These are phyloP conservation scores for Pygocentrus nattereri DNA, from an alignment of 2,797 vertebrate genomes.

Conservation along the genomic window DNA sequence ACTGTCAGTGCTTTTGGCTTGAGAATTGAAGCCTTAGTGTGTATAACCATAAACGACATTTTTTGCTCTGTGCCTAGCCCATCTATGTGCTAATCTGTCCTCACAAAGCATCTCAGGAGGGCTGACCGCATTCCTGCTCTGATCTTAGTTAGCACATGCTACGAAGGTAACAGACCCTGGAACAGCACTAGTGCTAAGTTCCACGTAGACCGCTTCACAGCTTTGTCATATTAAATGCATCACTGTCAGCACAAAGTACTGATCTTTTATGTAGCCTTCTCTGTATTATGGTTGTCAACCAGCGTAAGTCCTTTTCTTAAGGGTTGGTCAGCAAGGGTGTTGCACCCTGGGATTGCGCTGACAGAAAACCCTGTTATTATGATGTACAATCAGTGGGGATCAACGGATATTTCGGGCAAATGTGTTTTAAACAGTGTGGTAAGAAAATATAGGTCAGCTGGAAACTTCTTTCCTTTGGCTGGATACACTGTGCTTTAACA, in stretches of 20 bases:
- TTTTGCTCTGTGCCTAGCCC: neutral
- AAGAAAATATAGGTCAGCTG: constrained; percentile 77
- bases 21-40: neutral
- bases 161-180: neutral
- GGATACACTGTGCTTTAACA: constrained; percentile 70
- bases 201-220: neutral
- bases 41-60: neutral
- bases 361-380: constrained; percentile 72
- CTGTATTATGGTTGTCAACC: neutral
- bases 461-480: constrained; percentile 71
- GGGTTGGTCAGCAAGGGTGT: constrained; percentile 65
- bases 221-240: neutral
- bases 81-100: neutral
- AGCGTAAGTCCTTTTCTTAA: constrained; percentile 52
- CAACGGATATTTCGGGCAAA: constrained; percentile 62
- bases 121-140: neutral
- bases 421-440: constrained; percentile 67
- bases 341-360: constrained; percentile 61
- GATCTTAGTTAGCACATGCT: constrained; percentile 11
- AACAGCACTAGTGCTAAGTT: neutral
- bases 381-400: constrained; percentile 66
- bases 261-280: neutral
- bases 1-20: constrained; percentile 36
- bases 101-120: neutral
- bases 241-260: neutral